These are phyloP conservation scores for Xiphorhynchus erythropygius DNA, from an alignment of 2,797 vertebrate genomes.

Conservation along the genomic window DNA sequence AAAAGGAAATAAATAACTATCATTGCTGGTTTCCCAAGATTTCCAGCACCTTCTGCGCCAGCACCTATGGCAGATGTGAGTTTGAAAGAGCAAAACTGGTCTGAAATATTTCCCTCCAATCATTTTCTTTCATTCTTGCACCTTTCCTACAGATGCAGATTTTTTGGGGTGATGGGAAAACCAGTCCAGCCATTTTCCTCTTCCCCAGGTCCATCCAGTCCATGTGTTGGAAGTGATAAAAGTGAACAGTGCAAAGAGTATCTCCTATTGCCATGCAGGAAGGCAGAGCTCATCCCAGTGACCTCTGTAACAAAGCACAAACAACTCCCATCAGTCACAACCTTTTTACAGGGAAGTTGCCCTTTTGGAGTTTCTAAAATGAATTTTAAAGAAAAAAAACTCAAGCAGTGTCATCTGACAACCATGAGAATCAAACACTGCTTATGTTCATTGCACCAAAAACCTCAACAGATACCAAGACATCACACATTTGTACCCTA, in stretches of 20 bases:
- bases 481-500: background rate
- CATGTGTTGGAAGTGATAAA: background rate
- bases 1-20: constrained; percentile 23
- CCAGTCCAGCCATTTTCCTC: background rate
- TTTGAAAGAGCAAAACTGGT: background rate
- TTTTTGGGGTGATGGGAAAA: background rate
- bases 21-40: background rate
- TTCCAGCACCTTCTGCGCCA: background rate
- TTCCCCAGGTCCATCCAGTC: background rate
- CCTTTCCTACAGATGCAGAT: background rate
- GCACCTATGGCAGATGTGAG: background rate
- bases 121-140: background rate
- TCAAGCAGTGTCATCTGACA: background rate
- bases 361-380: background rate
- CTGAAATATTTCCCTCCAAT: background rate
- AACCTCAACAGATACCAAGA: background rate
- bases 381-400: background rate
- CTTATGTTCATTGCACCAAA: background rate
- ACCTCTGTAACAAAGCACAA: constrained; percentile 45
- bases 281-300: background rate
- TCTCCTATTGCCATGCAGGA: background rate
- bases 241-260: constrained; percentile 54
- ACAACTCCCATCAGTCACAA: background rate
- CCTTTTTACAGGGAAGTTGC: background rate
- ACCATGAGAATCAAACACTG: rapidly evolving